Conservation (phyloP, 2,888 invertebrate species). For the Phyllotreta cruciferae region DNA sequence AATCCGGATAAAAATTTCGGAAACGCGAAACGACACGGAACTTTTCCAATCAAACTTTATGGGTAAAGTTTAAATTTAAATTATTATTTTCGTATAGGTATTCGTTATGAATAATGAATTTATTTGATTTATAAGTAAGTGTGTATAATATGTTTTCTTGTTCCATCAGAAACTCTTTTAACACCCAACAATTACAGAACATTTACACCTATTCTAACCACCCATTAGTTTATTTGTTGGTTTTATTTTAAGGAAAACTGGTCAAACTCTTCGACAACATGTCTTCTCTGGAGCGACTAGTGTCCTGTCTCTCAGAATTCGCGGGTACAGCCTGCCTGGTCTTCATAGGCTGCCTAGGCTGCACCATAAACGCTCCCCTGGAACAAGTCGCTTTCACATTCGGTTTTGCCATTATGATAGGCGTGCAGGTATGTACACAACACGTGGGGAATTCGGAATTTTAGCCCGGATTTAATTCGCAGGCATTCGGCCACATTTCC, state of each 20-base stretch:
- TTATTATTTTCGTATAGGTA: no score
- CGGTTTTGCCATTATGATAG: slow-evolving; percentile 72
- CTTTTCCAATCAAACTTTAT: no score
- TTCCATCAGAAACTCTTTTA: no score
- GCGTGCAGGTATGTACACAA: slow-evolving; percentile 66
- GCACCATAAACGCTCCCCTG: slow-evolving; percentile 61
- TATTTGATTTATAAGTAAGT: no score
- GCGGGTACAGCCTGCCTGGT: slow-evolving; percentile 72
- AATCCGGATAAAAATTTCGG: no score
- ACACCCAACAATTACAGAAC: no score
- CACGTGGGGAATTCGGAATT: not conserved
- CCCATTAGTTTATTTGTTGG: not conserved
- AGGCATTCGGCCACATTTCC: slow-evolving; percentile 79
- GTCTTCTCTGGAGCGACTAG: slow-evolving; percentile 52
- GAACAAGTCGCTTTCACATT: slow-evolving; percentile 68
- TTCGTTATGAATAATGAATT: no score
- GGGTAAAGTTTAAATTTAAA: no score
- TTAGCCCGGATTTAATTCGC: slow-evolving; percentile 51
- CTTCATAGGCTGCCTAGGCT: slow-evolving; percentile 77
- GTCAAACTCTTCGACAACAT: slow-evolving; percentile 48
- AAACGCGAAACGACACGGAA: no score
- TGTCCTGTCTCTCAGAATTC: slow-evolving; percentile 64
- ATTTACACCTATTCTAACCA: no score
- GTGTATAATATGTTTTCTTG: no score
- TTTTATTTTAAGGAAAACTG: slow-evolving; percentile 55